Percentiles rank a stretch among this genome's conserved stretches.
phyloP scores from a whole-genome alignment of 35 echinoderm and acorn worm species.

The Ophiothrix spiculata region DNA sequence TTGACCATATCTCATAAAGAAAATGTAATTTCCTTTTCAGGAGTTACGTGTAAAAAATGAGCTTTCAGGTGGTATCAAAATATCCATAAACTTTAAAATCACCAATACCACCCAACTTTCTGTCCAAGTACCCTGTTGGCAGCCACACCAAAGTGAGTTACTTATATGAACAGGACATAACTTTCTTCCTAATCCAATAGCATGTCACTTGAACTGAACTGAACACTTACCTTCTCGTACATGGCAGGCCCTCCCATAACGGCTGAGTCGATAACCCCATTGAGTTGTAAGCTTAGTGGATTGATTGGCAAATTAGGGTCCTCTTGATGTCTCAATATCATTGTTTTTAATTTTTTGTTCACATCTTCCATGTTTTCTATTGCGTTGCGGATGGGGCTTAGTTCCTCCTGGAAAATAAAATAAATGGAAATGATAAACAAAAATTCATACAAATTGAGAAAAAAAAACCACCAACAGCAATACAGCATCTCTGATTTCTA shows the following conservation, averaged over 20 bases:
- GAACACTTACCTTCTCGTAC: constrained; percentile 88
- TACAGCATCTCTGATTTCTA: neutral
- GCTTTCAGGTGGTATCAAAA: neutral
- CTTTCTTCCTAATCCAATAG: neutral
- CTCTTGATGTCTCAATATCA: constrained; percentile 82
- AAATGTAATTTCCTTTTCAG: neutral
- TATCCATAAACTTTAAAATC: neutral
- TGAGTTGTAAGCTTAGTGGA: constrained; percentile 79
- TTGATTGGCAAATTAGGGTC: constrained; percentile 84
- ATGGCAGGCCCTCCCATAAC: constrained; percentile 96
- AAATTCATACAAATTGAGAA: neutral
- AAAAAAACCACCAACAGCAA: neutral
- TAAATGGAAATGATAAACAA: neutral
- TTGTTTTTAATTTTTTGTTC: constrained; percentile 75
- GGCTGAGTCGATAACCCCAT: constrained; percentile 92
- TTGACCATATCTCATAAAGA: neutral
- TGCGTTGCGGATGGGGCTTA: constrained; percentile 86
- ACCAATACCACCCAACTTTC: neutral
- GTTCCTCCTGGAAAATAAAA: constrained; percentile 47
- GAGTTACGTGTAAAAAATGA: neutral
- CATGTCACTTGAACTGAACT: neutral
- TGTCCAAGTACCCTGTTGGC: neutral
- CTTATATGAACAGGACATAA: neutral
- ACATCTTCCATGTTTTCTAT: constrained; percentile 97
- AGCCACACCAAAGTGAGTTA: neutral